Percentiles rank a stretch among this genome's conserved stretches.
These are phyloP conservation scores for Drosophila kurseongensis DNA, from an alignment of 1,140 invertebrate genomes.

Conservation along the genomic window DNA sequence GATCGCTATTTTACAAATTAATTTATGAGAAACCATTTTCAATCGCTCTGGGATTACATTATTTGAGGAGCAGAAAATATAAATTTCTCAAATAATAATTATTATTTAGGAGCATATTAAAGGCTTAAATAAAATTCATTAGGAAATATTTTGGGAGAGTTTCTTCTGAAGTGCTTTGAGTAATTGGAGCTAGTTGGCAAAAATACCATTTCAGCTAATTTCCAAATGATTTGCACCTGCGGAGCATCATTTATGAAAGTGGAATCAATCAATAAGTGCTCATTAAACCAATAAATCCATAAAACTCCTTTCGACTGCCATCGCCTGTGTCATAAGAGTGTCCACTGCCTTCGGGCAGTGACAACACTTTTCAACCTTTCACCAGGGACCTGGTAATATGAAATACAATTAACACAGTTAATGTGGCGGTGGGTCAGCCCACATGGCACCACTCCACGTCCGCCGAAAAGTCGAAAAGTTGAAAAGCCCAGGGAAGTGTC, in stretches of 20 bases:
- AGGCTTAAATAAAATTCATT: too few relatives aligned
- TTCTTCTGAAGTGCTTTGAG: too few relatives aligned
- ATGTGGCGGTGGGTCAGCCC: slow-evolving; percentile 52
- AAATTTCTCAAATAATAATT: too few relatives aligned
- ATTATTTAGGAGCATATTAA: too few relatives aligned
- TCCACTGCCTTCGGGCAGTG: slow-evolving; percentile 25
- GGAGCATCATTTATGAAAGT: neutral
- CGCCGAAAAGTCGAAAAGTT: neutral
- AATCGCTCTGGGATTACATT: too few relatives aligned
- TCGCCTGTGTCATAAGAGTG: slow-evolving; percentile 8
- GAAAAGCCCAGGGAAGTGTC: slow-evolving; percentile 14
- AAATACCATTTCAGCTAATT: too few relatives aligned
- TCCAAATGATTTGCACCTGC: too few relatives aligned
- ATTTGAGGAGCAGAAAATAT: too few relatives aligned
- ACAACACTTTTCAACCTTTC: slow-evolving; percentile 54
- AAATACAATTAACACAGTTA: slow-evolving; percentile 71
- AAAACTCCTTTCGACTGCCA: slow-evolving; percentile 7
- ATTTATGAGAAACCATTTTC: too few relatives aligned
- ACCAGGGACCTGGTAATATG: slow-evolving; percentile 49
- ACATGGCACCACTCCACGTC: slow-evolving; percentile 29
- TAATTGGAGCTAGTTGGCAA: too few relatives aligned
- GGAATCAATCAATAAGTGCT: slow-evolving; percentile 19
- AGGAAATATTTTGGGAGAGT: too few relatives aligned
- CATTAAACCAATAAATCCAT: slow-evolving; percentile 1
- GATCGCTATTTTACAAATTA: too few relatives aligned